These are phyloP conservation scores for Phaonia tiefii DNA, from an alignment of 2,888 invertebrate species.

Conservation along the genomic window DNA sequence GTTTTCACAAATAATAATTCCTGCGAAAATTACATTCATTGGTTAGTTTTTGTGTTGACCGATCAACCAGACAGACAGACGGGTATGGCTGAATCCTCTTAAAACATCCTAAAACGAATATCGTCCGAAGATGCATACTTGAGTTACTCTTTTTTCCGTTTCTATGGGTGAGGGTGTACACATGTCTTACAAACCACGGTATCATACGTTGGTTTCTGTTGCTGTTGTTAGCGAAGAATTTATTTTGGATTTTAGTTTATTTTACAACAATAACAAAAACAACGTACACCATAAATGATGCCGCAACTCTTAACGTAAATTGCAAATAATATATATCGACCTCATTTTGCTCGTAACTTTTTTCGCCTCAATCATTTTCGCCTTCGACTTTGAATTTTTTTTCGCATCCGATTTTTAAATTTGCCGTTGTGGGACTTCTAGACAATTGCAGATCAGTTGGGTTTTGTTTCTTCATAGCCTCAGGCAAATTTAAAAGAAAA, in stretches of 20 bases:
- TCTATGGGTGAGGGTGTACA: no score
- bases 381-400: slow-evolving; percentile 2
- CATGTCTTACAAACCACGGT: no score
- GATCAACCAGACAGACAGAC: no score
- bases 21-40: no score
- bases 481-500: slow-evolving; percentile 23
- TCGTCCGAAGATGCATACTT: no score
- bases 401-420: slow-evolving; percentile 27
- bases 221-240: slow-evolving; percentile 31
- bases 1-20: no score
- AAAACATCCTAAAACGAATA: no score
- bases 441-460: slow-evolving; percentile 42
- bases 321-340: slow-evolving; percentile 56
- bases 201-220: slow-evolving; percentile 1
- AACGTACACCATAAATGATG: slow-evolving; percentile 52
- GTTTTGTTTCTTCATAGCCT: not conserved
- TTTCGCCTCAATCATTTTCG: not conserved
- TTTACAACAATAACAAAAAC: slow-evolving; percentile 3
- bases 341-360: slow-evolving; percentile 45
- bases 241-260: slow-evolving; percentile 31
- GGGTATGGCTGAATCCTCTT: no score
- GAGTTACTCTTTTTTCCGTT: no score
- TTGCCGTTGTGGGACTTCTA: slow-evolving; percentile 21
- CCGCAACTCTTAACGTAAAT: slow-evolving; percentile 54
- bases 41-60: no score